Percentiles rank a stretch among this genome's conserved stretches.
phyloP scores from a whole-genome alignment of 2,113 vertebrate genomes.

The Reinhardtius hippoglossoides region DNA sequence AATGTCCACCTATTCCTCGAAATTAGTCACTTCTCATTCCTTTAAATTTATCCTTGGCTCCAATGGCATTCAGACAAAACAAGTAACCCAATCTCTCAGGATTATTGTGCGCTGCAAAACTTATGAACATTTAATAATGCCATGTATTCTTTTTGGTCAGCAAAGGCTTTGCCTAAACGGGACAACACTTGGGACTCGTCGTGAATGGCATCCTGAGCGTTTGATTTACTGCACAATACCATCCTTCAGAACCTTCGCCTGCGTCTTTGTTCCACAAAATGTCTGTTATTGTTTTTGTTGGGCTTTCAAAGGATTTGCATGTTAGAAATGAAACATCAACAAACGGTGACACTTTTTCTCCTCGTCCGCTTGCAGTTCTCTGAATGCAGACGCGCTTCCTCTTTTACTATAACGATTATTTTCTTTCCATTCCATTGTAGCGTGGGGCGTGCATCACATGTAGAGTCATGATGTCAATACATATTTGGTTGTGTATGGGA shows the following conservation, averaged over 20 bases:
- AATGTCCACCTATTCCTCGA: too few relatives aligned
- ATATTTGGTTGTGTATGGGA: neutral
- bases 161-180: conserved; percentile 32
- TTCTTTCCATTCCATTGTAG: conserved; percentile 49
- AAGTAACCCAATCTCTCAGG: neutral
- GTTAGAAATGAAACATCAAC: conserved; percentile 56
- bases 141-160: neutral
- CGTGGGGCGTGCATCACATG: conserved; percentile 34
- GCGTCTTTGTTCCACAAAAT: conserved; percentile 74
- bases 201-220: conserved; percentile 64
- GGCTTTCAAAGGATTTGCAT: conserved; percentile 72
- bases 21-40: neutral
- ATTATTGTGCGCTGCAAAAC: conserved; percentile 1
- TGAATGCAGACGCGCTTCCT: conserved; percentile 52
- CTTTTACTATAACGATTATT: conserved; percentile 58
- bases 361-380: conserved; percentile 20
- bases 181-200: conserved; percentile 47
- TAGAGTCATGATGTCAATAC: conserved; percentile 6
- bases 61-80: neutral
- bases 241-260: conserved; percentile 57
- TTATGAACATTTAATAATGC: neutral
- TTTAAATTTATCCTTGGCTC: neutral
- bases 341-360: conserved; percentile 39
- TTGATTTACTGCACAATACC: conserved; percentile 73
- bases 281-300: conserved; percentile 81